A percentile compares a stretch with the other conserved stretches of the same genome.
Conservation (phyloP, 2,888 invertebrate species). For the Chalcosyrphus nemorum region DNA sequence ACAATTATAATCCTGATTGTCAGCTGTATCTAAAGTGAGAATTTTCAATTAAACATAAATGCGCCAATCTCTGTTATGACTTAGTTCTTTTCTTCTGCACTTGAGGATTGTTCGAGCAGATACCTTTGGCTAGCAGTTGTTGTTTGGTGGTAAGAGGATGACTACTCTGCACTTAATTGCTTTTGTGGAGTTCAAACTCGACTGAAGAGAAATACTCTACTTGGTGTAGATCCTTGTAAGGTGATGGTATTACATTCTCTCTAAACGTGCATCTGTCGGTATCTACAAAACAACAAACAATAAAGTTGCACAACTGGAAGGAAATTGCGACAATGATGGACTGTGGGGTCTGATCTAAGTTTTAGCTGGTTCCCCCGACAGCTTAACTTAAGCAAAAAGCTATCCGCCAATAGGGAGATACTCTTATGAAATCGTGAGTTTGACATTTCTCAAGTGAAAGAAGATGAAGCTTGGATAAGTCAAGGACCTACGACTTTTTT, state of each 20-base stretch:
- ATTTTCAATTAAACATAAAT: constrained; percentile 52
- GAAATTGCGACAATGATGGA: background rate
- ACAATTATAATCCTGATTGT: constrained; percentile 20
- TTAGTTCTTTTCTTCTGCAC: background rate
- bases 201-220: background rate
- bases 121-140: background rate
- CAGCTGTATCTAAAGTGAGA: constrained; percentile 36
- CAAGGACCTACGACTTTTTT: too few species aligned
- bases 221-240: background rate
- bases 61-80: constrained; percentile 13
- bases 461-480: too few species aligned
- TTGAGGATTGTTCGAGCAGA: background rate
- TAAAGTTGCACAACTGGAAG: constrained; percentile 7
- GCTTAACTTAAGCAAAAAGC: too few species aligned
- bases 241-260: constrained; percentile 36
- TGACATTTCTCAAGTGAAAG: too few species aligned
- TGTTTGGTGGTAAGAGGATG: background rate
- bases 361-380: too few species aligned
- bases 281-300: constrained; percentile 17
- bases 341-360: constrained; percentile 19
- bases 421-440: too few species aligned
- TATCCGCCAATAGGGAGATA: too few species aligned
- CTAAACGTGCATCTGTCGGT: constrained; percentile 7
- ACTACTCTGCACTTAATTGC: constrained; percentile 45
- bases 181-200: constrained; percentile 29